Percentiles rank a stretch among this genome's conserved stretches.
Conservation (phyloP, 2,113 vertebrate species). For the Pagrus major region DNA sequence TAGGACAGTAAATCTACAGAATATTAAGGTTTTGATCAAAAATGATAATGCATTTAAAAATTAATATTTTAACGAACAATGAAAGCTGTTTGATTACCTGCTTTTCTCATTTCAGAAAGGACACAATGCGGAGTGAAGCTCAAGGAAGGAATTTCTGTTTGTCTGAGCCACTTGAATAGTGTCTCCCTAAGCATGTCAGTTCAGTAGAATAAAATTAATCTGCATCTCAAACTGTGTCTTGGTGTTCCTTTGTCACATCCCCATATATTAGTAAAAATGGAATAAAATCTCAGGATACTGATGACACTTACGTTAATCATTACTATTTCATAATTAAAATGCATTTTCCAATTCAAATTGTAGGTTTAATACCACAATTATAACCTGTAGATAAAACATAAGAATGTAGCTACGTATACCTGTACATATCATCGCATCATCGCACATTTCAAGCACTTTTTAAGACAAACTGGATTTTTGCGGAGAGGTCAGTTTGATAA, state of each 20-base stretch:
- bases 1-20: not conserved
- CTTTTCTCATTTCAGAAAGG: constrained; percentile 77
- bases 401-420: not conserved
- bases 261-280: not conserved
- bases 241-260: not conserved
- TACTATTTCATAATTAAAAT: not conserved
- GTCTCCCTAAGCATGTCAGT: constrained; percentile 69
- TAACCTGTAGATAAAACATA: not conserved
- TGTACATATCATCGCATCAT: not conserved
- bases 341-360: not conserved
- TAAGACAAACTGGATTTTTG: not conserved
- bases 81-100: not conserved
- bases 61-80: not conserved
- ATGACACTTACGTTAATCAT: not conserved
- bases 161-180: constrained; percentile 54
- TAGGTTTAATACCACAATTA: not conserved
- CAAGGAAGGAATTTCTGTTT: not conserved
- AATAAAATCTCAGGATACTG: not conserved
- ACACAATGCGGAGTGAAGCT: constrained; percentile 78
- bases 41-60: not conserved
- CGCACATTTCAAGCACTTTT: not conserved
- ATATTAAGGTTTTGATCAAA: not conserved
- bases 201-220: constrained; percentile 71
- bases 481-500: not conserved
- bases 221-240: constrained; percentile 50